Evolutionary conservation across 2,888 invertebrate genomes (phyloP), one percentile per base, ranked within the genome.

Genomic region (Heteropelma amictum): DNA sequence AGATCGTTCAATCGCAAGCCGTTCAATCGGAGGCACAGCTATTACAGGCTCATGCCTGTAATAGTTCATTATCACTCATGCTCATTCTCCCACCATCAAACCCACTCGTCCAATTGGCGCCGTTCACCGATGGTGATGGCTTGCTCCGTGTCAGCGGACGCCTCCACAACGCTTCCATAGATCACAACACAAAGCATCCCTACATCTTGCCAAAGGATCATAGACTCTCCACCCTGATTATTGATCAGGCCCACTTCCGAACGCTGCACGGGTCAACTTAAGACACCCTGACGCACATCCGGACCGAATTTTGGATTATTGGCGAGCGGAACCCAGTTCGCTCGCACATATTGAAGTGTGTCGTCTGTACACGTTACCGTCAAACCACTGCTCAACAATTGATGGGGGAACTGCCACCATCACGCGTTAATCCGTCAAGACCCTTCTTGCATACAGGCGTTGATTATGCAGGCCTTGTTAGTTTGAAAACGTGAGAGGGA

Each of bases 401-500:
- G 1, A 60, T 60, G 45, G 60, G 60, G 1, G 45, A 47, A 7
- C 33, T 47, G 1, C 61, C 61, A 1, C 1, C 47, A 0, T 12
- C 4, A 1, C 5, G 49, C 12, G 14, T 38, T 0, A 49, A 35
- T 2, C 49, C 63, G 0, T 33, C 49, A 6, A 10, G 60, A 10
- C 21, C 60, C 3, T 61, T 61, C 8, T 4, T 45, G 0, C 28
- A 45, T 2, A 33, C 33, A 1, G 60, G 60, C 1, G 60, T 61
- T 10, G 60, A 61, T 19, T 61, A 61, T 12, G 61, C 47, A 1
- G 61, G 61, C 0, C 61, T 47, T 0, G n/a, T 61, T 7, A 17
- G 17, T 1, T 4, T 61, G 2, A 19, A 33, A 19, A 12, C 47
- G 1, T 60, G 60, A 30, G 30, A 45, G 10, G 60, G 60, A 5